Percentiles rank a stretch among this genome's conserved stretches.
Conservation (phyloP, 2,113 vertebrate species). For the Sprattus sprattus region DNA sequence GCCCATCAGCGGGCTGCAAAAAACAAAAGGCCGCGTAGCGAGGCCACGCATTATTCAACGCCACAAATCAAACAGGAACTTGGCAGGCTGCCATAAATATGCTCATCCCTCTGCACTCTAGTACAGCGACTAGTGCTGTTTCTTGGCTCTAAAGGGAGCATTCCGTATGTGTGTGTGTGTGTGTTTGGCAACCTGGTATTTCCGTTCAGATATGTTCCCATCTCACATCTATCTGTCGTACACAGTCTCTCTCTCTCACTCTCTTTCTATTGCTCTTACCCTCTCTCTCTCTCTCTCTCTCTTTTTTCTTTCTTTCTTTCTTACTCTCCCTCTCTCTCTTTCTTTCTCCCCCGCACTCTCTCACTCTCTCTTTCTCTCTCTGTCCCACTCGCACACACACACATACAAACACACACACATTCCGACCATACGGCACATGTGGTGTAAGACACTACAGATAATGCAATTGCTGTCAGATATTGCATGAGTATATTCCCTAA, state of each 20-base stretch:
- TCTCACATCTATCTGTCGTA: background rate
- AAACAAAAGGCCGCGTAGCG: slow-evolving; percentile 61
- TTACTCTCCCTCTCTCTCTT: background rate
- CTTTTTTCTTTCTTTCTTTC: slow-evolving; percentile 27
- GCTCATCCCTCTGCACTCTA: slow-evolving; percentile 11
- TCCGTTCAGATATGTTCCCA: background rate
- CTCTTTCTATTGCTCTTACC: background rate
- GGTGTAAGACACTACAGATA: background rate
- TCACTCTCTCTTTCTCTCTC: background rate
- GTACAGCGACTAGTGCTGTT: background rate
- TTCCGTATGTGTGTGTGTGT: slow-evolving; percentile 7
- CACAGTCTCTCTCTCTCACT: slow-evolving; percentile 10
- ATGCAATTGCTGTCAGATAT: slow-evolving; percentile 10
- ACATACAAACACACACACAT: background rate
- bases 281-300: slow-evolving; percentile 23
- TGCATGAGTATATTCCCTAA: slow-evolving; percentile 29
- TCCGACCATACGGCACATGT: background rate
- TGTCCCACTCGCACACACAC: background rate
- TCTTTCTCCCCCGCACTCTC: background rate
- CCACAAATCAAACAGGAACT: slow-evolving; percentile 63
- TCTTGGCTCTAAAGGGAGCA: background rate
- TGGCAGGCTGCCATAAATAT: slow-evolving; percentile 57
- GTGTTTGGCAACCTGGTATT: background rate
- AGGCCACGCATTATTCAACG: slow-evolving; percentile 47
- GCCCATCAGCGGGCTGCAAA: slow-evolving; percentile 62